phyloP scores from a whole-genome alignment of 2,888 invertebrate genomes.

The Lypha dubia region DNA sequence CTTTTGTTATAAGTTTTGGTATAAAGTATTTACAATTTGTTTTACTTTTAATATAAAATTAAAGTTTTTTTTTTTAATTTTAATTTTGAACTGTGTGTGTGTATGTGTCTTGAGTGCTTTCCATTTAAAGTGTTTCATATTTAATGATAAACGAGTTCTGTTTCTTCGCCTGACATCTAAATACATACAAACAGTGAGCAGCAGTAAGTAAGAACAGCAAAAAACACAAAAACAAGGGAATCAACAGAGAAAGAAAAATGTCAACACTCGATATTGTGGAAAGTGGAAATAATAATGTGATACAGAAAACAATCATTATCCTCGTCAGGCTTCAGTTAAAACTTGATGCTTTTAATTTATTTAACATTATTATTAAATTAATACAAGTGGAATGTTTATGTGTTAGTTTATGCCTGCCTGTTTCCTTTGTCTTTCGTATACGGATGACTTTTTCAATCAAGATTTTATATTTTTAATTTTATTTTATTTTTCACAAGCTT shows the following conservation, averaged over 20 bases:
- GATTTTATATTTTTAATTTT: conserved; percentile 8
- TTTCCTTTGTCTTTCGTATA: conserved; percentile 16
- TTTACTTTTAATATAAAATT: neutral
- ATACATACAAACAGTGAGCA: conserved; percentile 1
- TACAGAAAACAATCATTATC: conserved; percentile 12
- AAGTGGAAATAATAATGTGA: conserved; percentile 41
- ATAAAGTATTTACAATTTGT: conserved; percentile 14
- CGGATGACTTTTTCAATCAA: conserved; percentile 25
- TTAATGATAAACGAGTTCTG: conserved; percentile 69
- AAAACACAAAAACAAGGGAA: neutral
- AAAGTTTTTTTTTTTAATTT: neutral
- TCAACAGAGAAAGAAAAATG: conserved; percentile 20
- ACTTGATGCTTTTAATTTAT: conserved; percentile 15
- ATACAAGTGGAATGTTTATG: conserved; percentile 1
- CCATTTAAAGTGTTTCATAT: conserved; percentile 67
- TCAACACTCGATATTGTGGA: conserved; percentile 63
- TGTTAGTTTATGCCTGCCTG: neutral
- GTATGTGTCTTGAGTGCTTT: conserved; percentile 44
- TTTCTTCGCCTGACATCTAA: conserved; percentile 33
- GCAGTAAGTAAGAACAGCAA: neutral
- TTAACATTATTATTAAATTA: conserved; percentile 43
- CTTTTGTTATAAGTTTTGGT: neutral
- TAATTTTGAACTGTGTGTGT: neutral
- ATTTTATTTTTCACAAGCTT: neutral
- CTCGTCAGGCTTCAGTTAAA: conserved; percentile 16